These are phyloP conservation scores for Dastarcus helophoroides DNA, from an alignment of 2,888 invertebrate species.

Conservation along the genomic window DNA sequence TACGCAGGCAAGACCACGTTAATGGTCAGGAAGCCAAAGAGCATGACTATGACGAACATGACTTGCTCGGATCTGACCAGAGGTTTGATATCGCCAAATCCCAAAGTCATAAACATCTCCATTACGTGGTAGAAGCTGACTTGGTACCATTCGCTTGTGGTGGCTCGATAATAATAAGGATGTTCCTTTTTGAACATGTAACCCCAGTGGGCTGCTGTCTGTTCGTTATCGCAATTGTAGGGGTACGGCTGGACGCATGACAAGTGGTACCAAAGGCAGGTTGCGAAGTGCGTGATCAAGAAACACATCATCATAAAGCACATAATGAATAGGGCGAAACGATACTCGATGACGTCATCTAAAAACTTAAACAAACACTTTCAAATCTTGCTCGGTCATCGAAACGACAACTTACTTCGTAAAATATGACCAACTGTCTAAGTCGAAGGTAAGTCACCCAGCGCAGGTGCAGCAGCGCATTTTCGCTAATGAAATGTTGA, in stretches of 20 bases:
- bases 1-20: conserved; percentile 4
- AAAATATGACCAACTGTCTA: conserved; percentile 5
- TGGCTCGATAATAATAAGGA: conserved; percentile 6
- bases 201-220: too few relatives aligned
- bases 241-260: too few relatives aligned
- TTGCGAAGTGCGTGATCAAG: too few relatives aligned
- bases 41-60: conserved; percentile 39
- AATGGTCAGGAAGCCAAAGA: conserved; percentile 26
- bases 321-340: too few relatives aligned
- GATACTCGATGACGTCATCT: too few relatives aligned
- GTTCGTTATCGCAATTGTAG: too few relatives aligned
- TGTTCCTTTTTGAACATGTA: too few relatives aligned
- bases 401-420: too few relatives aligned
- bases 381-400: too few relatives aligned
- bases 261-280: too few relatives aligned
- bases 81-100: conserved; percentile 41
- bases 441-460: conserved; percentile 9
- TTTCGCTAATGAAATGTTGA: conserved; percentile 1
- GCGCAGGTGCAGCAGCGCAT: conserved; percentile 4
- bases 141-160: conserved; percentile 7
- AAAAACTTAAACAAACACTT: too few relatives aligned
- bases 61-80: conserved; percentile 40
- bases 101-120: conserved; percentile 41
- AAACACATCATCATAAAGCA: too few relatives aligned
- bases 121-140: conserved; percentile 39